Evolutionary conservation across 2,797 vertebrate species (phyloP).

Genomic region (Mionectes olivaceus): DNA sequence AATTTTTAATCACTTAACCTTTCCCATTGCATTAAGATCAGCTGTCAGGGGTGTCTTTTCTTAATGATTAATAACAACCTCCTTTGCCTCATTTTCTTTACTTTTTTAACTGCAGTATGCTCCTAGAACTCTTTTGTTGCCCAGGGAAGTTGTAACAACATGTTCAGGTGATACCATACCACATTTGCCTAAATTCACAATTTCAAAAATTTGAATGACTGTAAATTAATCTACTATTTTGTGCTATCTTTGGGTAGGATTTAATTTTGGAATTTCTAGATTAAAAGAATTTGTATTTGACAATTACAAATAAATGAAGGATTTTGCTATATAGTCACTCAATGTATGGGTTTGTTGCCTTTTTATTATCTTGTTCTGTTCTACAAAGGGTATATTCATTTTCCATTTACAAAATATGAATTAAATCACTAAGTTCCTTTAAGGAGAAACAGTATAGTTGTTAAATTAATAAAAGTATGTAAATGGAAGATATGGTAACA

Average conservation of each 20-base stretch:
- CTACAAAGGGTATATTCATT: neutral
- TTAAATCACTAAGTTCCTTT: neutral
- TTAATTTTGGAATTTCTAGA: neutral
- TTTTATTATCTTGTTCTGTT: neutral
- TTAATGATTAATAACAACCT: slow-evolving; percentile 10
- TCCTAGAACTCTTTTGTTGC: neutral
- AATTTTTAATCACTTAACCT: slow-evolving; percentile 11
- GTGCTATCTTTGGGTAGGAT: neutral
- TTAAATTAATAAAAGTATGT: neutral
- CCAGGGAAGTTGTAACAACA: neutral
- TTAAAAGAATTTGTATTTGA: neutral
- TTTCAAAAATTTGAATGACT: neutral
- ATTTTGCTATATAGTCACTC: neutral
- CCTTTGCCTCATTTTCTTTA: neutral
- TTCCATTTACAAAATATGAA: neutral
- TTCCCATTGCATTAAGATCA: slow-evolving; percentile 34
- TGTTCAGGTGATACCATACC: neutral
- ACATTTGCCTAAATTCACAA: neutral
- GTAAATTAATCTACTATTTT: neutral
- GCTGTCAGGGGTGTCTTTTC: neutral
- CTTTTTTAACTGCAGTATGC: neutral
- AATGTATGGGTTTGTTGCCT: neutral
- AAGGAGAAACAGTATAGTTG: neutral
- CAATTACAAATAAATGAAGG: neutral
- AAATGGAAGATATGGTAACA: neutral